Evolutionary conservation across 2,888 invertebrate genomes (phyloP).

Genomic region (Lasioglossum oenotherae): DNA sequence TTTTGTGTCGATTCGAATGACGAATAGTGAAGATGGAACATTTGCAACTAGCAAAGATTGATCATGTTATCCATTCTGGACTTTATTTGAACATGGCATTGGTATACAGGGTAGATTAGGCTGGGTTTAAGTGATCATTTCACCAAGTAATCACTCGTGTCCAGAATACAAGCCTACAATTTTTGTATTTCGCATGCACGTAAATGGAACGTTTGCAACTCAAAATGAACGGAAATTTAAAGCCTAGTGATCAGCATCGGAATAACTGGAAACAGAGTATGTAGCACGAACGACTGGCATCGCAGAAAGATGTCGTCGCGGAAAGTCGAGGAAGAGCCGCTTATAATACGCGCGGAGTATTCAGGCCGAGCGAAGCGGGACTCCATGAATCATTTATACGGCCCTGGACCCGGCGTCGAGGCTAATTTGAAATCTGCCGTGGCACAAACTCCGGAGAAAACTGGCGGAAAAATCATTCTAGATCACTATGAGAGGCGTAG

Average conservation of each 20-base stretch:
- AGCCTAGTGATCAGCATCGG: neutral
- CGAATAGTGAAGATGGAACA: no score
- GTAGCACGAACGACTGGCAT: neutral
- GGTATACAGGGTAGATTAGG: no score
- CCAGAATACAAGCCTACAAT: no score
- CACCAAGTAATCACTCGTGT: no score
- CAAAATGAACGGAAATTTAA: neutral
- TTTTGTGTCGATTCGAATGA: no score
- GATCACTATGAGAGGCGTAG: neutral
- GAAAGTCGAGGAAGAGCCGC: constrained; percentile 22
- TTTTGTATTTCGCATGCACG: neutral
- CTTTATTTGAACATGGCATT: no score
- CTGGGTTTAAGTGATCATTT: no score
- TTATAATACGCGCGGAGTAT: constrained; percentile 42
- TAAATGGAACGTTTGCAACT: neutral
- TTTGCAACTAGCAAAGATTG: no score
- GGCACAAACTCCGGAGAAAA: neutral
- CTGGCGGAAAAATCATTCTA: neutral
- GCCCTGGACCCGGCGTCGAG: neutral
- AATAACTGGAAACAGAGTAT: no score
- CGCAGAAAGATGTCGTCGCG: neutral
- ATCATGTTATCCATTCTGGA: no score
- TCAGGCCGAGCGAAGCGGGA: constrained; percentile 15
- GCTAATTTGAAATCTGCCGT: constrained; percentile 41
- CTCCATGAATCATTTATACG: constrained; percentile 52